Base-by-base conservation (phyloP, 2,797 vertebrate species). In the Monodelphis domestica region DNA sequence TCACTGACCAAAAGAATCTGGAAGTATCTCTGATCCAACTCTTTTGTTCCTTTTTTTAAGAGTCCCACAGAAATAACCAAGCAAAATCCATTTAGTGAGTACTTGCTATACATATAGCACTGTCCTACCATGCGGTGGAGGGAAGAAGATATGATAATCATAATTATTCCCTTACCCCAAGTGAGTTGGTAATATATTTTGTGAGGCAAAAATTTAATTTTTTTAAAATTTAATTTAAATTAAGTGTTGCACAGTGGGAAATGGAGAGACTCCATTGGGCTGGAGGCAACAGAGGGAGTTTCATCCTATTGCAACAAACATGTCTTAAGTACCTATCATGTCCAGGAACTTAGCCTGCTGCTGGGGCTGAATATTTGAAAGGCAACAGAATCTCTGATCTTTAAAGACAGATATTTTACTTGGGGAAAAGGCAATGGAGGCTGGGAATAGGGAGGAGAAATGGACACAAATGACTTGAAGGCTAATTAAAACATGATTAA, bases 251-350 rank as follows among this genome's bases (percentile, higher is more conserved):
- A 17, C 2, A 15, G 5, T n/a, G 14, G 33, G 17, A 70, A 70
- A 70, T 12, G 33, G 33, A 38, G 33, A 0, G 15, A 38, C 33
- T 15, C 57, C 57, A 2, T n/a, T 5, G 14, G 59, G 33, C 59
- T n/a, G 33, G n/a, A n/a, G 12, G 4, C 14, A 1, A 63, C 0
- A n/a, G 59, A n/a, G 0, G 12, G n/a, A 1, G 12, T n/a, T 63
- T n/a, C 14, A 5, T 15, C 30, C 57, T 33, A 33, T 33, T 30
- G 57, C 4, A 12, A 4, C 11, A 30, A 63, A 17, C 4, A n/a
- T 0, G 30, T 15, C 38, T 70, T 21, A 70, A 38, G 14, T 33
- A 17, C 15, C 59, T 70, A 4, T 1, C 4, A 17, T 70, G 14
- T 14, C 59, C n/a, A 21, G 15, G 59, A 70, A 70, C 12, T 6